Evolutionary conservation across 2,888 invertebrate genomes (phyloP), one percentile per base, ranked within the genome.

Genomic region (Lamellibrachia satsuma): DNA sequence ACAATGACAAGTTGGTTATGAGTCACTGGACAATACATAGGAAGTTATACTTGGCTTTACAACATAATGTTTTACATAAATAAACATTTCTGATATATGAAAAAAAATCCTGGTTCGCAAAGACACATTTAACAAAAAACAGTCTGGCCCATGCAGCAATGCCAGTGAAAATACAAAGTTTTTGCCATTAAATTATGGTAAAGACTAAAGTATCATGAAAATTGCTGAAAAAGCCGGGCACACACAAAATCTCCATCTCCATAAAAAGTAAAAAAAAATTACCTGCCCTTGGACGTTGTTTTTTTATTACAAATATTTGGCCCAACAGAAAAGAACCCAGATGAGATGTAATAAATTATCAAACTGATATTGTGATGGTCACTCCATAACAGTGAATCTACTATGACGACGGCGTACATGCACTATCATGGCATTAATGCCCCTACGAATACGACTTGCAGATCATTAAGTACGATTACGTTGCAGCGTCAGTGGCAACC

Each of bases 401-500:
- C 22, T 22, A 75, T n/a, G 75, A 15, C 22, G 75, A 6, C n/a
- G 75, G 39, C n/a, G 6, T 22, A 15, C 75, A 75, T n/a, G 22
- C 75, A 75, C 0, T 75, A 75, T 75, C 22, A 75, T 39, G 39
- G 39, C 39, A 39, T 22, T 75, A 75, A 75, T 22, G n/a, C 75
- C 15, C 75, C 75, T 75, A 22, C 57, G 57, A 55, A 55, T 55
- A 9, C 55, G 55, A 55, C 8, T 55, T 39, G 39, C 55, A 55
- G 8, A 55, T 55, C 55, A 55, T 55, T 55, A 55, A 55, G 75
- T 75, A 15, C n/a, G 75, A 75, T 75, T 75, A 75, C 22, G 75
- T n/a, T 75, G 75, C 75, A 75, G 75, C 75, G 75, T 75, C 75
- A 75, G 11, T 15, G 75, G 75, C 75, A 75, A 75, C 75, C 75